Evolutionary conservation across 2,888 invertebrate species (phyloP), one percentile per base, ranked within the genome.

Genomic region (Ptychoptera albimana): DNA sequence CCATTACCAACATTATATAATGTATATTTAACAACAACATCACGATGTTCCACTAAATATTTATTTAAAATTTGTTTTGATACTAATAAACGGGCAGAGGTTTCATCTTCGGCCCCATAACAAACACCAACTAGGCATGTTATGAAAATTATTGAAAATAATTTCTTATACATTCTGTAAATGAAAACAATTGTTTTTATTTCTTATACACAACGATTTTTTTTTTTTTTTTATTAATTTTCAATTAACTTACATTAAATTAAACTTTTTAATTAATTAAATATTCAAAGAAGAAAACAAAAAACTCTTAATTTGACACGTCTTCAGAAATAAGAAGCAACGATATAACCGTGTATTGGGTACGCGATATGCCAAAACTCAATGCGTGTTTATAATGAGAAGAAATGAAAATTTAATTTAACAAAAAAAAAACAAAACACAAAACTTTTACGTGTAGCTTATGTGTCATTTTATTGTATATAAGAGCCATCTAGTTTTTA

Each of bases 41-140:
- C 97, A 79, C 91, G 88, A 58, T 84, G 84, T 71, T 97, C 94
- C 1, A 98, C 96, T 49, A 97, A 71, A 61, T 92, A 96, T 68
- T 87, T 89, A 63, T 97, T 97, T 48, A 94, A 73, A 56, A 97
- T 83, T 67, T 89, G 87, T 68, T 97, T 97, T 9, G 89, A 87
- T 16, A 92, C 81, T 49, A 97, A 69, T 41, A 97, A 70, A 55
- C 83, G 76, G 14, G 94, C 93, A 44, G 77, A 75, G 39, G 78
- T 71, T 37, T 82, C 79, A 55, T 84, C 84, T 50, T 80, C 80
- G 37, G 62, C 59, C 2, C 60, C 59, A 5, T 58, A 52, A 42
- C 60, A 49, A 8, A 61, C 46, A 36, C 55, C 53, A 37, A 52
- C 46, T 34, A 50, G 16, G n/a, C 48, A 23, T 6, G 45, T 37